Evolutionary conservation across 1,140 invertebrate species (phyloP), one percentile per base, ranked within the genome.

Genomic region (Psilanteris sp.): DNA sequence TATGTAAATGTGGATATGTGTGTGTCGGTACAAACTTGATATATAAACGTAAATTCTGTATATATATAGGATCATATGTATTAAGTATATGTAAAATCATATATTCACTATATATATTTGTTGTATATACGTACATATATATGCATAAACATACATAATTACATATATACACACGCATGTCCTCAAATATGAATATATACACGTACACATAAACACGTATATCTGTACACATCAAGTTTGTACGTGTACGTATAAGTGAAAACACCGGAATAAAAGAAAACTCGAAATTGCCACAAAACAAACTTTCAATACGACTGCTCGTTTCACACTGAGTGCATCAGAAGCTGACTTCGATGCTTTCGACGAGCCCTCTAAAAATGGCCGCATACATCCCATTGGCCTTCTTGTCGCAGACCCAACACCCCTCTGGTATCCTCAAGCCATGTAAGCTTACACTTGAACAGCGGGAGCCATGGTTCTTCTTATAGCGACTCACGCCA

Each of bases 401-500:
- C 85, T 85, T 80, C 81, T 80, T 83, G 81, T 80, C 81, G 57
- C 66, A 72, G 78, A 79, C 67, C 80, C 79, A 71, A 76, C 80
- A 76, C 74, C 83, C 78, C 79, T 77, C 52, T 64, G 50, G 61
- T 55, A 77, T 72, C 67, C 73, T 72, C 71, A 57, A 59, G 43
- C 59, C 70, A 82, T 87, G 85, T 88, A 88, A 88, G 84, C 87
- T 85, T 88, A 88, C 85, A 88, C 86, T 87, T 86, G 81, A 81
- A 80, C 83, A 81, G 77, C 71, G 67, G 71, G 73, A 77, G 77
- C 67, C 68, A 76, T 76, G 73, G 37, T 62, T 71, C 77, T 79
- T 59, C 72, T 78, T 64, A 70, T 70, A 78, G 79, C 90, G 90
- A 90, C 90, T 89, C 90, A 89, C 89, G 90, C 92, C 92, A 92